phyloP scores from a whole-genome alignment of 2,797 vertebrate genomes.

The Hippocampus kuda region DNA sequence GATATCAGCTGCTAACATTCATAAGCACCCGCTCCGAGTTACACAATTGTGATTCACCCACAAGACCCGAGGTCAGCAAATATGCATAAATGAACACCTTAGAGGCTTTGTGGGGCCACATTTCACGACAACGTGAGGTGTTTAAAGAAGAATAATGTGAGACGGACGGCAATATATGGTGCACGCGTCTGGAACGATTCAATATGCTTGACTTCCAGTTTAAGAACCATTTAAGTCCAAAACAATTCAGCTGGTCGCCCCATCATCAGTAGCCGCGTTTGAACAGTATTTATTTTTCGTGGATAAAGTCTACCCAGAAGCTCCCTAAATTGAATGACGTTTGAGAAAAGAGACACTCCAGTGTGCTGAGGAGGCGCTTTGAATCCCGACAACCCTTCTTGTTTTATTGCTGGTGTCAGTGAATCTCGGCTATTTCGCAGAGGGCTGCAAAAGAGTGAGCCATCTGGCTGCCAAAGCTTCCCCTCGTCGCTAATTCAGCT shows the following conservation, averaged over 20 bases:
- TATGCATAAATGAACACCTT: no score
- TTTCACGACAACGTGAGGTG: no score
- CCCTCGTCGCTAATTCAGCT: constrained; percentile 38
- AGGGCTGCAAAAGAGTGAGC: constrained; percentile 31
- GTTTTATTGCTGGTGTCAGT: constrained; percentile 45
- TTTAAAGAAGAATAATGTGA: no score
- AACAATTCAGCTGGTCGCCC: no score
- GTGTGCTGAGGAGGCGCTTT: constrained; percentile 22
- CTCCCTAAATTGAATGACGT: constrained; percentile 2
- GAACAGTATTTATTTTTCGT: background rate
- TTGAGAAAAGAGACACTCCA: constrained; percentile 6
- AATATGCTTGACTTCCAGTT: no score
- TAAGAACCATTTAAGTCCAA: no score
- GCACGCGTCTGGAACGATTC: no score
- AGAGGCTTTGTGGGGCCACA: no score
- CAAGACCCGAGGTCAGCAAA: no score
- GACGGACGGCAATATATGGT: no score
- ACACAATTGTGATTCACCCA: background rate
- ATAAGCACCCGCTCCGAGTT: background rate
- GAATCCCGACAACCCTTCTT: constrained; percentile 28
- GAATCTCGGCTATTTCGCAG: constrained; percentile 37
- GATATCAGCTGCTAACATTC: background rate
- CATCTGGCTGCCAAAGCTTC: constrained; percentile 37
- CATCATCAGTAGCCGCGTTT: background rate
- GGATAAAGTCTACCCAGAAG: constrained; percentile 3